Percentiles rank a stretch among this genome's conserved stretches.
Evolutionary conservation across 37 sponge, comb jelly and placozoan genomes (phyloP).

Genomic region (Aplysina aerophoba): DNA sequence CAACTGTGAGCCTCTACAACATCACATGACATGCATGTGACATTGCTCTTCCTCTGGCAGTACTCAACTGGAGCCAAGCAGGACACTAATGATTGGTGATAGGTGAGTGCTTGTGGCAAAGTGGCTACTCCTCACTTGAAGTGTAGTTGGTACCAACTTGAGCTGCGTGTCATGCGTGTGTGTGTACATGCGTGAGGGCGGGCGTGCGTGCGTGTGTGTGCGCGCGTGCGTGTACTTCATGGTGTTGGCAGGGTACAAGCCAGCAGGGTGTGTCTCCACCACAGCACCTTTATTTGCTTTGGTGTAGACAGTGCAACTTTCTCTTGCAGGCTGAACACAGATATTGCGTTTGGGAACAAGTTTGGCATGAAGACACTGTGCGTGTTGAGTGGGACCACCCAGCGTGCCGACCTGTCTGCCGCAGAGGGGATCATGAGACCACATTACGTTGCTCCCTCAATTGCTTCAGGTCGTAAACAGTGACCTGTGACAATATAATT

Average conservation of each 20-base stretch:
- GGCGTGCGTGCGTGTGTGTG: no score
- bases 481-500: no score
- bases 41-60: conserved; percentile 24
- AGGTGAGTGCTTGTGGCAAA: conserved; percentile 30
- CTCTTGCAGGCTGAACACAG: background rate
- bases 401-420: background rate
- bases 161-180: no score
- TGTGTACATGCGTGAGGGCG: no score
- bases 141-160: no score
- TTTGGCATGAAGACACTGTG: conserved; percentile 27
- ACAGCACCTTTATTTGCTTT: no score
- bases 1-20: no score
- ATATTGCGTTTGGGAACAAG: conserved; percentile 17
- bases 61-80: conserved; percentile 58
- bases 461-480: background rate
- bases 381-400: conserved; percentile 11
- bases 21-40: no score
- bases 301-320: background rate
- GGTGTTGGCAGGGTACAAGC: no score
- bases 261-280: no score
- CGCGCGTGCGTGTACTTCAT: no score
- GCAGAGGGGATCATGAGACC: background rate
- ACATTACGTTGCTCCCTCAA: background rate
- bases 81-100: conserved; percentile 88
- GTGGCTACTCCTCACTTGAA: no score